Evolutionary conservation across 92 coral and sea anemone species (phyloP).

Genomic region (Epizoanthus rinbou): DNA sequence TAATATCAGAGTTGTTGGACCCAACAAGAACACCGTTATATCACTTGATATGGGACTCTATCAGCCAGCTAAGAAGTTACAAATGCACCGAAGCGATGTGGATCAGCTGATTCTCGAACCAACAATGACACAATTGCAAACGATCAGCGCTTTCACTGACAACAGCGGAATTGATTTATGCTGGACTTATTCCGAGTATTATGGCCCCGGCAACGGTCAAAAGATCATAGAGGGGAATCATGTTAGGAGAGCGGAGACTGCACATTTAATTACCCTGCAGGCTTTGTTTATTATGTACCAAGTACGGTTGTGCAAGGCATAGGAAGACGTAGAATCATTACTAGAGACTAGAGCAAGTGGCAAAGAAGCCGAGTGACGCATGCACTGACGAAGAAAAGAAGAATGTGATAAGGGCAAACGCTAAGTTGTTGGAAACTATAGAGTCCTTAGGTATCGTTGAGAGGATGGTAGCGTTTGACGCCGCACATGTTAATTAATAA

Average conservation of each 20-base stretch:
- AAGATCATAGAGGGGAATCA: conserved; percentile 56
- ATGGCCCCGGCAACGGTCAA: conserved; percentile 58
- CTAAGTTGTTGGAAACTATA: not conserved
- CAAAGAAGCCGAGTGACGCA: conserved; percentile 10
- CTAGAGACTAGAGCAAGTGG: not conserved
- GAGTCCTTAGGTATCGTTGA: not conserved
- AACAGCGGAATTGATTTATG: conserved; percentile 51
- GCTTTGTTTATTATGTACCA: not conserved
- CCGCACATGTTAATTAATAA: not conserved
- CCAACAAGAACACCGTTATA: conserved; percentile 20
- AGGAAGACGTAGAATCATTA: too few relatives aligned
- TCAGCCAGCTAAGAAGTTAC: conserved; percentile 30
- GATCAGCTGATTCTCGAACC: conserved; percentile 16
- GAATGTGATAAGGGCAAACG: not conserved
- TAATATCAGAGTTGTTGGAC: not conserved
- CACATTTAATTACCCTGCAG: conserved; percentile 45
- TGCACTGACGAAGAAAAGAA: conserved; percentile 1
- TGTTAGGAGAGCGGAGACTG: conserved; percentile 50
- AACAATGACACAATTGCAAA: not conserved
- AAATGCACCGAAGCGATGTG: conserved; percentile 7
- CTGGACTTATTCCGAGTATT: conserved; percentile 55
- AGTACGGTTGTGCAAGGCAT: too few relatives aligned
- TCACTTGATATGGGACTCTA: too few relatives aligned
- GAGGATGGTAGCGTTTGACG: conserved; percentile 22
- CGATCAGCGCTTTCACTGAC: conserved; percentile 28